Evolutionary conservation across 2,113 vertebrate genomes (phyloP).

Genomic region (Callipepla squamata): DNA sequence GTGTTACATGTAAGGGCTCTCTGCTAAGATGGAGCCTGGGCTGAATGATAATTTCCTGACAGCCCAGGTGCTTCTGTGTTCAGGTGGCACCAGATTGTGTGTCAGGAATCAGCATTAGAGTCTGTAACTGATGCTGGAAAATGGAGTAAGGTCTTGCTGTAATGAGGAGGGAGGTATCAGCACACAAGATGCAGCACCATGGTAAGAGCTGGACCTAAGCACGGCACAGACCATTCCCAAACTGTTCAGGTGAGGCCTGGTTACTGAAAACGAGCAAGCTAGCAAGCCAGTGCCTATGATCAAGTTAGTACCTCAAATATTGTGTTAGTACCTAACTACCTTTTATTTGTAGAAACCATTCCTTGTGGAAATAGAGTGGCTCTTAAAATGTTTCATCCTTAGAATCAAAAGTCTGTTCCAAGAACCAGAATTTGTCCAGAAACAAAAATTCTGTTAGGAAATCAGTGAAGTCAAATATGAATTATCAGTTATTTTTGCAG

Average conservation of each 20-base stretch:
- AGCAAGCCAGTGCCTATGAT: background rate
- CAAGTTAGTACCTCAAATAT: background rate
- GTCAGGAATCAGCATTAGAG: background rate
- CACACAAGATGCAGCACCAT: fast-evolving
- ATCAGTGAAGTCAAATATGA: background rate
- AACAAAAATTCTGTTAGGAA: background rate
- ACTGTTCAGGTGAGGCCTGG: background rate
- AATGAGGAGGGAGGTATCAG: background rate
- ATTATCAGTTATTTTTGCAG: background rate
- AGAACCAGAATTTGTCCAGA: background rate
- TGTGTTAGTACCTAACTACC: background rate
- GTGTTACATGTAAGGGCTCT: background rate
- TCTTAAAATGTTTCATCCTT: background rate
- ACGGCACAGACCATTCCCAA: background rate
- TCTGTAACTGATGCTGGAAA: background rate
- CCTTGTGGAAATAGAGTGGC: background rate
- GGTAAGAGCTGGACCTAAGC: background rate
- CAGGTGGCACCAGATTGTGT: background rate
- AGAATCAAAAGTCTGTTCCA: background rate
- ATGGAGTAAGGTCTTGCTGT: background rate
- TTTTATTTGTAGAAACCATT: background rate
- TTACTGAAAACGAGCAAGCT: background rate
- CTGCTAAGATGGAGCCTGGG: background rate
- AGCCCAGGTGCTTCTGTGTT: background rate
- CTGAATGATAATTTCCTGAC: fast-evolving